A percentile compares a stretch with the other conserved stretches of the same genome.
Evolutionary conservation across 2,797 vertebrate species (phyloP).

Genomic region (Poeciliopsis infans): DNA sequence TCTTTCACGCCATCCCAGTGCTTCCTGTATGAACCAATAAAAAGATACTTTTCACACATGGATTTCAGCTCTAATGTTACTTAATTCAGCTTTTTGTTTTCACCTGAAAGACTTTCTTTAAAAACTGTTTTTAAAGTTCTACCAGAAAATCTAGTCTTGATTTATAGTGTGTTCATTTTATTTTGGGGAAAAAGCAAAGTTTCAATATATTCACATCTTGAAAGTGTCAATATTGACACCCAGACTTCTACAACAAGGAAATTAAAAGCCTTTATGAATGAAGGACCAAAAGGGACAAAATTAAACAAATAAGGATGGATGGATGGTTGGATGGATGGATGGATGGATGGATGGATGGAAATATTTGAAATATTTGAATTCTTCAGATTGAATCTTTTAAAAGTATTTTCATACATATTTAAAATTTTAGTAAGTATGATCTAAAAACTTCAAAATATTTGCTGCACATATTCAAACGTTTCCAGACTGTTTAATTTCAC

Average conservation of each 20-base stretch:
- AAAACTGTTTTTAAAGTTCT: neutral
- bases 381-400: no score
- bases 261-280: neutral
- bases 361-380: no score
- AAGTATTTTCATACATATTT: no score
- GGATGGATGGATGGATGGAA: no score
- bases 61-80: conserved; percentile 35
- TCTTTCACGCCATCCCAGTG: conserved; percentile 51
- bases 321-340: no score
- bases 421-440: no score
- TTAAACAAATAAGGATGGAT: neutral
- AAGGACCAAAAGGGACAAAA: neutral
- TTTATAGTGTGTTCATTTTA: neutral
- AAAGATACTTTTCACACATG: conserved; percentile 26
- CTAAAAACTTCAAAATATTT: no score
- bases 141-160: neutral
- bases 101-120: neutral
- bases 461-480: no score
- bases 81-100: neutral
- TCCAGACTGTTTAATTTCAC: no score
- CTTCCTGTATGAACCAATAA: conserved; percentile 44
- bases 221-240: neutral
- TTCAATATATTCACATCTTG: neutral
- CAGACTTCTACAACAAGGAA: neutral
- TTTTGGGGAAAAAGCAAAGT: neutral